These are phyloP conservation scores for Brachystomella parvula DNA, from an alignment of 1,140 invertebrate species.

Conservation along the genomic window DNA sequence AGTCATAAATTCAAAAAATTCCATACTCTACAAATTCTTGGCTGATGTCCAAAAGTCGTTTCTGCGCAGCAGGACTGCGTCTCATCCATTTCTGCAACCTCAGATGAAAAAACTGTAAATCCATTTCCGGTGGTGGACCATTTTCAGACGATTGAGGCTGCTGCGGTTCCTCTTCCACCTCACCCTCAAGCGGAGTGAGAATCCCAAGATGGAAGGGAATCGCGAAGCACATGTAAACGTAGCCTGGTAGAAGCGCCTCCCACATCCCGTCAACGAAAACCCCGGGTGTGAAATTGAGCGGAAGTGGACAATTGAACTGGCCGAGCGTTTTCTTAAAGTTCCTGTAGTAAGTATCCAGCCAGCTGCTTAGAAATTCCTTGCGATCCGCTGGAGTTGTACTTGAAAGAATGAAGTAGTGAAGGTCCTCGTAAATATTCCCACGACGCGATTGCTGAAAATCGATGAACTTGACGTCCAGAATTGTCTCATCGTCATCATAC, in stretches of 20 bases:
- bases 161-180: not conserved
- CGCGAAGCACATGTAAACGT: slow-evolving; percentile 25
- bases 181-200: not conserved
- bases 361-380: not conserved
- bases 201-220: slow-evolving; percentile 24
- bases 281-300: slow-evolving; percentile 16
- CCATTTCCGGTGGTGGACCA: too few species aligned
- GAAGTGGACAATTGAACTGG: slow-evolving; percentile 6
- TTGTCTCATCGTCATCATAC: slow-evolving; percentile 43
- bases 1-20: too few species aligned
- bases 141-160: not conserved
- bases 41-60: not conserved
- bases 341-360: slow-evolving; percentile 21
- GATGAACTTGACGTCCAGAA: slow-evolving; percentile 37
- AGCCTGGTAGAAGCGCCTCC: slow-evolving; percentile 1
- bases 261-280: slow-evolving; percentile 16
- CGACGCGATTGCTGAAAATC: slow-evolving; percentile 29
- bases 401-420: slow-evolving; percentile 24
- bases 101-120: not conserved
- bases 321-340: slow-evolving; percentile 11
- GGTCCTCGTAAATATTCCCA: slow-evolving; percentile 30
- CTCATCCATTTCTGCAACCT: slow-evolving; percentile 2
- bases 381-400: slow-evolving; percentile 27
- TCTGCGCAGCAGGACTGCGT: not conserved
- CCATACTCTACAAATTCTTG: not conserved